Conservation (phyloP, 2,888 invertebrate genomes). For the Polia nebulosa region DNA sequence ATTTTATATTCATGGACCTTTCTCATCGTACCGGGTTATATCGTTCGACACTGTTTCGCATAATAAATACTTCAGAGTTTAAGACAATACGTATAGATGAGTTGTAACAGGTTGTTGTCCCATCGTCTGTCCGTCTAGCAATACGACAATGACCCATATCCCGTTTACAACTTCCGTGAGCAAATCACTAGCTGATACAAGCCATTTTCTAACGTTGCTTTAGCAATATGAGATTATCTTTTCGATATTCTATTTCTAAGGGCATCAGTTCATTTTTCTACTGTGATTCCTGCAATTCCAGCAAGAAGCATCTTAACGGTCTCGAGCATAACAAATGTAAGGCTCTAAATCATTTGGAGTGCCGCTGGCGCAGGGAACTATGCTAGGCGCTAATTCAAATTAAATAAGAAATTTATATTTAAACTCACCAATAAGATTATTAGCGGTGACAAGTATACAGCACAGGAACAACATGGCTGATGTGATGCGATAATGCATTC, state of each 20-base stretch:
- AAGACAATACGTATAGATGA: slow-evolving; percentile 35
- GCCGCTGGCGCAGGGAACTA: not conserved
- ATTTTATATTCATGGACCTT: slow-evolving; percentile 29
- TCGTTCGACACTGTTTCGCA: slow-evolving; percentile 4
- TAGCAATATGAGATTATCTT: not conserved
- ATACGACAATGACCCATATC: slow-evolving; percentile 59
- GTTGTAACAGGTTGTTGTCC: slow-evolving; percentile 44
- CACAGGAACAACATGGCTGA: slow-evolving; percentile 96
- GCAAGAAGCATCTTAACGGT: not conserved
- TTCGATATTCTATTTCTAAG: slow-evolving; percentile 4
- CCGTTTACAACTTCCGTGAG: slow-evolving; percentile 57
- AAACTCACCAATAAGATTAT: slow-evolving; percentile 96
- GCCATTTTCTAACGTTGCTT: slow-evolving; percentile 20
- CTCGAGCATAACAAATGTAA: not conserved
- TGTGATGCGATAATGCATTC: slow-evolving; percentile 97
- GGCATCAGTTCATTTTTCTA: not conserved
- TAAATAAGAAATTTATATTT: not conserved
- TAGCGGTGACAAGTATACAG: slow-evolving; percentile 97
- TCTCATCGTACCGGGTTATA: not conserved
- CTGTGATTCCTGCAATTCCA: not conserved
- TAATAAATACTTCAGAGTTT: slow-evolving; percentile 28
- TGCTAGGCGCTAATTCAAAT: not conserved
- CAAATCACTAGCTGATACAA: slow-evolving; percentile 50
- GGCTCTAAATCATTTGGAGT: not conserved
- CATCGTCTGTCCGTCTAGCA: slow-evolving; percentile 44